Conservation (phyloP, 2,113 vertebrate genomes). For the Vireo altiloquus region DNA sequence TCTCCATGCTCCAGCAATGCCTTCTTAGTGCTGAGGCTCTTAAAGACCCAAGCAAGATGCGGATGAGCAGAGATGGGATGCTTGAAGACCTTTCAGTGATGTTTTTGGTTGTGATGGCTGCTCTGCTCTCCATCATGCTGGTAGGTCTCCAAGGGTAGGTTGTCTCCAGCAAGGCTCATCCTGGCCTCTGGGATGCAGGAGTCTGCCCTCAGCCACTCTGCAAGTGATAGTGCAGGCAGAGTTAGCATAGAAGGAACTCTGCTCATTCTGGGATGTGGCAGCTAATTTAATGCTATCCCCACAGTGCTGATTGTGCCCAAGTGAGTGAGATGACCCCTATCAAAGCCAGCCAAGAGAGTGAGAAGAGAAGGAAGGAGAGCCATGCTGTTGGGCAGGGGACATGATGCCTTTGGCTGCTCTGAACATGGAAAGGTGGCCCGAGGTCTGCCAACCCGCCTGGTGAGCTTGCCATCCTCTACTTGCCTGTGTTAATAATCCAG, state of each 20-base stretch:
- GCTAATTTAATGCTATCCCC: background rate
- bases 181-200: background rate
- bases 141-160: background rate
- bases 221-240: background rate
- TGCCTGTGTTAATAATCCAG: background rate
- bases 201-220: background rate
- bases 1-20: background rate
- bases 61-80: background rate
- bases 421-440: rapidly evolving
- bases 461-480: background rate
- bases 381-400: background rate
- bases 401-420: background rate
- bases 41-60: background rate
- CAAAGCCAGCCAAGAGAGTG: background rate
- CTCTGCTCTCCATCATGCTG: background rate
- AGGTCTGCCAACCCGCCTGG: rapidly evolving
- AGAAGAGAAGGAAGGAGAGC: background rate
- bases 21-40: background rate
- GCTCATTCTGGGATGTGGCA: background rate
- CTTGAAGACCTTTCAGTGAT: background rate
- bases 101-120: background rate
- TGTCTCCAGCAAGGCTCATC: background rate
- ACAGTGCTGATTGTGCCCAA: background rate
- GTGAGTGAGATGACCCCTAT: background rate
- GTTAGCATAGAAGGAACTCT: background rate